These are phyloP conservation scores for Dimorphilus gyrociliatus DNA, from an alignment of 2,888 invertebrate species.

Conservation along the genomic window DNA sequence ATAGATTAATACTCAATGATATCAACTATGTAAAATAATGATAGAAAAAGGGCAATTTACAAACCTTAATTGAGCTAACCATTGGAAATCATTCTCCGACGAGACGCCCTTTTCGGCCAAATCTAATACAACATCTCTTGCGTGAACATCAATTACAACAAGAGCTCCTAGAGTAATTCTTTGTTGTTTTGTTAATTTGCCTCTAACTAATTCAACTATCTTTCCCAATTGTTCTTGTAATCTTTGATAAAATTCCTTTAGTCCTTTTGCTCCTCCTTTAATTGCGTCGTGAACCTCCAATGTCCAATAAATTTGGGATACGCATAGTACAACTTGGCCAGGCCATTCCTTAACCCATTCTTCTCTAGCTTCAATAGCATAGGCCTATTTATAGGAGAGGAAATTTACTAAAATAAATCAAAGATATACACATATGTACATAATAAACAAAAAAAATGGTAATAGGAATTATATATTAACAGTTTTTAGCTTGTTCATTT, in stretches of 20 bases:
- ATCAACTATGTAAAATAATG: no score
- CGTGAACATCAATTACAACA: constrained; percentile 81
- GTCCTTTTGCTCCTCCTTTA: constrained; percentile 43
- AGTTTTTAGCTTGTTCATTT: no score
- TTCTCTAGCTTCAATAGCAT: constrained; percentile 39
- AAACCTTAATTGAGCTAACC: constrained; percentile 70
- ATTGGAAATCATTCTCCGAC: constrained; percentile 66
- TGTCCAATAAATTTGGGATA: constrained; percentile 65
- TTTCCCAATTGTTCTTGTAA: constrained; percentile 52
- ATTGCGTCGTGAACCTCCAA: constrained; percentile 57
- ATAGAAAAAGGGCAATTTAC: no score
- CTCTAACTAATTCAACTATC: constrained; percentile 59
- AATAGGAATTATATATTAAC: not conserved
- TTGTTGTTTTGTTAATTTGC: constrained; percentile 66
- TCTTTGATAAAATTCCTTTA: constrained; percentile 44
- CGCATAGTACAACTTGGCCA: constrained; percentile 69
- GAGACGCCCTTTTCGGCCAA: constrained; percentile 42
- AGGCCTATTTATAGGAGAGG: constrained; percentile 31
- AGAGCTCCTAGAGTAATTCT: constrained; percentile 74
- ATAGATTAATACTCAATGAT: no score
- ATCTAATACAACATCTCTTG: constrained; percentile 62
- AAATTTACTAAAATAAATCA: not conserved
- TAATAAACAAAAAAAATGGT: not conserved
- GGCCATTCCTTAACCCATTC: constrained; percentile 81
- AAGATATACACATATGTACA: not conserved